These are phyloP conservation scores for Rotaria macrura DNA, from an alignment of 2,888 invertebrate species.

Conservation along the genomic window DNA sequence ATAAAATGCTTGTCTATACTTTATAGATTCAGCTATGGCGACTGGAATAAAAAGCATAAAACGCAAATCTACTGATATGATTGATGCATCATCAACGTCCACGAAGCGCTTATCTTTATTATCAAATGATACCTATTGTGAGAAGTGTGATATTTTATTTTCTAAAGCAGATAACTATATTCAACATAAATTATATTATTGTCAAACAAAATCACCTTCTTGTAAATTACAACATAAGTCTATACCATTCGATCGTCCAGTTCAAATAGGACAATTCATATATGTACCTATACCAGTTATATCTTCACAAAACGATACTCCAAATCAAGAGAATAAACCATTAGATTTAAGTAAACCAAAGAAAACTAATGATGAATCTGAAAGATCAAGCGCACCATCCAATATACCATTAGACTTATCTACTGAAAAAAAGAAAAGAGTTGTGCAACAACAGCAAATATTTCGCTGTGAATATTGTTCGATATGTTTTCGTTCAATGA, in stretches of 20 bases:
- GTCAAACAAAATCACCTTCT: not conserved
- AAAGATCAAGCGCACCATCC: not conserved
- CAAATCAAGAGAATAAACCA: not conserved
- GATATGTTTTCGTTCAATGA: slow-evolving; percentile 82
- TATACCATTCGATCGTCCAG: slow-evolving; percentile 36
- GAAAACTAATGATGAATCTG: not conserved
- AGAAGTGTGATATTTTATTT: not conserved
- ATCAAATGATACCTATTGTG: not conserved
- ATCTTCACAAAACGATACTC: slow-evolving; percentile 35
- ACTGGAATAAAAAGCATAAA: not conserved
- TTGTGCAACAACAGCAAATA: not conserved
- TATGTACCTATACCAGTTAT: not conserved
- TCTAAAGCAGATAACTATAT: not conserved
- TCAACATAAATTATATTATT: slow-evolving; percentile 7
- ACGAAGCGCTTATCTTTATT: not conserved
- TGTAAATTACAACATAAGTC: not conserved
- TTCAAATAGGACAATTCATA: not conserved
- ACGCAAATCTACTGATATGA: slow-evolving; percentile 6
- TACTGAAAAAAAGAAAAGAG: not conserved
- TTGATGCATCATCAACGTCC: not conserved
- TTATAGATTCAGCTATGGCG: not conserved
- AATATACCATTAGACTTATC: slow-evolving; percentile 43
- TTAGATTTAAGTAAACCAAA: slow-evolving; percentile 17
- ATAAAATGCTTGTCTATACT: not conserved
- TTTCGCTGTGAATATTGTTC: slow-evolving; percentile 78